Evolutionary conservation across 2,113 vertebrate species (phyloP).

Genomic region (Halichoerus grypus): DNA sequence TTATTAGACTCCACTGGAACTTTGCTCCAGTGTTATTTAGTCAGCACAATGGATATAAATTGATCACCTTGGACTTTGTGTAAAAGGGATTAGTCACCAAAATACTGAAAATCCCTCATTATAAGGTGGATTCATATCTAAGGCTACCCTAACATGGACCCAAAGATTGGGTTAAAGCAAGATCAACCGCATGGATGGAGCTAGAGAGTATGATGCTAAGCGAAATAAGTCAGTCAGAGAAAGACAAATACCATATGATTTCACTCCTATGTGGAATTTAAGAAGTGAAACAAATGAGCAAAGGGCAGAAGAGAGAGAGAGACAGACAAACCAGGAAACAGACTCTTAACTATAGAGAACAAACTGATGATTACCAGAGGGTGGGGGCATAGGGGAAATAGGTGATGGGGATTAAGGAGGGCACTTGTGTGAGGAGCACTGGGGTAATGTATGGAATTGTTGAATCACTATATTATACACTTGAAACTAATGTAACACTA

Average conservation of each 20-base stretch:
- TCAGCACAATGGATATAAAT: constrained; percentile 52
- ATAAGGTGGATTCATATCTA: background rate
- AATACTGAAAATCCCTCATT: constrained; percentile 13
- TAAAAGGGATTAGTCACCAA: constrained; percentile 33
- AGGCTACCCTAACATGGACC: background rate
- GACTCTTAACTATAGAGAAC: background rate
- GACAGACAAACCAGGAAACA: background rate
- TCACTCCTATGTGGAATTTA: background rate
- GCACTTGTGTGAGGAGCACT: background rate
- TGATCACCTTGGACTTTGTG: background rate
- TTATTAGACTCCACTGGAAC: constrained; percentile 8
- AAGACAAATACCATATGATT: background rate
- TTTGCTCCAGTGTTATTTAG: background rate
- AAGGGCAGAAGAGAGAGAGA: background rate
- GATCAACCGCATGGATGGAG: background rate
- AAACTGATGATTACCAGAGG: background rate
- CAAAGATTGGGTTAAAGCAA: background rate
- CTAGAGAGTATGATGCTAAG: background rate
- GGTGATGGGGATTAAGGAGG: background rate
- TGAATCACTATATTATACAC: background rate
- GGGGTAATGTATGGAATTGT: background rate
- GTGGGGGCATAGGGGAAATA: background rate
- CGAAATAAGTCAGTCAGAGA: background rate
- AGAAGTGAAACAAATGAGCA: background rate
- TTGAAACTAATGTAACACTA: background rate